phyloP scores from a whole-genome alignment of 2,797 vertebrate genomes.

The Cossypha heuglini region DNA sequence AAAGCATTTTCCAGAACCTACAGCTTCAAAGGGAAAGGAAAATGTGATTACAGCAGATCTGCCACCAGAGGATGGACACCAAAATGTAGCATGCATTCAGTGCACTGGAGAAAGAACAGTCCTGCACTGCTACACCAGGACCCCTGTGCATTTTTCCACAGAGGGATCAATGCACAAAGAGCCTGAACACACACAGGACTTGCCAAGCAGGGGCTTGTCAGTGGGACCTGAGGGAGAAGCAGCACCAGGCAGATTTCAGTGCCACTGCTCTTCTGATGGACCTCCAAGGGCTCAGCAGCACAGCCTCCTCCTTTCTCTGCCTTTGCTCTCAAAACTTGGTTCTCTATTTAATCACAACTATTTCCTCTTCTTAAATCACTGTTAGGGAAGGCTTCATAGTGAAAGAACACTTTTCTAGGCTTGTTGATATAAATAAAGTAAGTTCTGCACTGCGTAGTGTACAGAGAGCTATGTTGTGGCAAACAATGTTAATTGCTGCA shows the following conservation, averaged over 20 bases:
- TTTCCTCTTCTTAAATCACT: not conserved
- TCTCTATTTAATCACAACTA: not conserved
- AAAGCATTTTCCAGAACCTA: not conserved
- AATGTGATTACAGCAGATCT: not conserved
- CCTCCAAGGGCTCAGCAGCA: not conserved
- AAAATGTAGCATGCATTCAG: rapidly evolving
- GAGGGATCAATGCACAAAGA: not conserved
- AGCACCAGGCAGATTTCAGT: not conserved
- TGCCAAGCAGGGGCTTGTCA: rapidly evolving
- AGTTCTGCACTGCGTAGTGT: rapidly evolving
- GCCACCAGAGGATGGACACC: not conserved
- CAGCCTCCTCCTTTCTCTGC: not conserved
- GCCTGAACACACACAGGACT: not conserved
- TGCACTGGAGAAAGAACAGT: not conserved
- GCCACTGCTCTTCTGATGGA: not conserved
- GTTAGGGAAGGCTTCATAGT: not conserved
- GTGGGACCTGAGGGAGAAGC: not conserved
- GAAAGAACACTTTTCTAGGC: not conserved
- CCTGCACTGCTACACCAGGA: not conserved
- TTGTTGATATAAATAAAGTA: not conserved
- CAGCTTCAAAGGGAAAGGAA: not conserved
- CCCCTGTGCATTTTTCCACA: not conserved
- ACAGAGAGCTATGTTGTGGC: rapidly evolving
- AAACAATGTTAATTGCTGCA: not conserved
- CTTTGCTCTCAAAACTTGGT: not conserved